Conservation (phyloP, 2,797 vertebrate species). For the Sebastes vulpes region DNA sequence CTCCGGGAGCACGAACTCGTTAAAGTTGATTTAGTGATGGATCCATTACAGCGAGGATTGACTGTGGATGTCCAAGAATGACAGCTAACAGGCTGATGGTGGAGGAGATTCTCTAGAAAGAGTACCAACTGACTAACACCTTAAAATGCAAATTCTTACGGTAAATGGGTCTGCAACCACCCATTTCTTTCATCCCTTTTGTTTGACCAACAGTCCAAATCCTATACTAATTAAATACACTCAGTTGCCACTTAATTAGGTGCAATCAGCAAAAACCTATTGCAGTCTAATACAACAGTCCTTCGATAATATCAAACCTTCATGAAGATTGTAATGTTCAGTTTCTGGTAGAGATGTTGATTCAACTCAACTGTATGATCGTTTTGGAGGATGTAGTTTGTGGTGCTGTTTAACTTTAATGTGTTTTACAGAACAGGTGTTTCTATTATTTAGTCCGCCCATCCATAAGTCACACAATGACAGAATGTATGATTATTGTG, state of each 20-base stretch:
- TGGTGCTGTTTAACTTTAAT: too few relatives aligned
- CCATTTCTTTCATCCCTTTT: background rate
- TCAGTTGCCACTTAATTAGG: background rate
- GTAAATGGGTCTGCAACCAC: background rate
- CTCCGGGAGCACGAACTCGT: slow-evolving; percentile 40
- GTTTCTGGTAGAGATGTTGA: too few relatives aligned
- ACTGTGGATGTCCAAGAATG: background rate
- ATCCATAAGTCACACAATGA: too few relatives aligned
- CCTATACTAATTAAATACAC: background rate
- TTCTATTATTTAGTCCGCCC: too few relatives aligned
- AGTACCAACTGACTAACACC: background rate
- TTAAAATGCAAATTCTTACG: background rate
- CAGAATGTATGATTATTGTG: too few relatives aligned
- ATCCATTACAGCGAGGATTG: slow-evolving; percentile 30
- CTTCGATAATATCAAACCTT: too few relatives aligned
- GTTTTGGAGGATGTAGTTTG: too few relatives aligned
- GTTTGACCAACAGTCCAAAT: background rate
- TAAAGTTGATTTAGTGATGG: slow-evolving; percentile 67
- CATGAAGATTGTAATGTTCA: too few relatives aligned
- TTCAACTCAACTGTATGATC: too few relatives aligned
- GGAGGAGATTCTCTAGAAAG: background rate
- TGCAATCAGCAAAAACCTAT: background rate
- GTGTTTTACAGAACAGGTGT: too few relatives aligned
- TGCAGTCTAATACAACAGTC: background rate
- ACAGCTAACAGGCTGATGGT: slow-evolving; percentile 7